Base-by-base conservation (phyloP, 2,113 vertebrate species). In the Macroglossus sobrinus region DNA sequence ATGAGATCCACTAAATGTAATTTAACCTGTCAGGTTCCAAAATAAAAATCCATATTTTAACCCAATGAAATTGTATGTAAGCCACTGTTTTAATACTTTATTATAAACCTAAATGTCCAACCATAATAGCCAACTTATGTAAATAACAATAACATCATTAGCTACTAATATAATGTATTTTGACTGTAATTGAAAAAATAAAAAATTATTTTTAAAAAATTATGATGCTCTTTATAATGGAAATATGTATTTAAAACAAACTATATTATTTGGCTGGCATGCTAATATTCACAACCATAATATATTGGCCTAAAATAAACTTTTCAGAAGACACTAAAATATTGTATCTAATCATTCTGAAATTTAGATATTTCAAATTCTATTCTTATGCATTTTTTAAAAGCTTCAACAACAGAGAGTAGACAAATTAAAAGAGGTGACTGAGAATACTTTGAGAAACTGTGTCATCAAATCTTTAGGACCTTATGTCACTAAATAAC, bases 191-290 rank as follows among this genome's bases (percentile, higher is more conserved):
- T 43, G 38, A 81, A 81, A 80, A 38, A 59, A 89, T 79, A 64
- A 47, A 81, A 91, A 79, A 43, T 74, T 78, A 61, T 35, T 78
- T 53, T 15, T 3, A 14, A 61, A 78, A 64, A 78, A 63, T n/a
- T 74, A 80, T 71, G 43, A 47, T 81, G 30, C 3, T 35, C 12
- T 87, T 85, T 91, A 84, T 71, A 74, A 93, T 89, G 45, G 38
- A 85, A 95, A 93, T 84, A 84, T 12, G 50, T 72, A 87, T 53
- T 92, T 82, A 75, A 88, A 93, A 72, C 40, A 76, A 96, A 94
- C 33, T 85, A 35, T 71, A 24, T 64, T 63, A 81, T 89, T 76
- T 89, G 22, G 53, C 22, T 88, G 30, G 33, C 28, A 93, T 64
- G 28, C 75, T 94, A 75, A 96, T 80, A 85, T 75, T 91, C 35